Evolutionary conservation across 2,113 vertebrate species (phyloP), one percentile per base, ranked within the genome.

Genomic region (Sceloporus tristichus): DNA sequence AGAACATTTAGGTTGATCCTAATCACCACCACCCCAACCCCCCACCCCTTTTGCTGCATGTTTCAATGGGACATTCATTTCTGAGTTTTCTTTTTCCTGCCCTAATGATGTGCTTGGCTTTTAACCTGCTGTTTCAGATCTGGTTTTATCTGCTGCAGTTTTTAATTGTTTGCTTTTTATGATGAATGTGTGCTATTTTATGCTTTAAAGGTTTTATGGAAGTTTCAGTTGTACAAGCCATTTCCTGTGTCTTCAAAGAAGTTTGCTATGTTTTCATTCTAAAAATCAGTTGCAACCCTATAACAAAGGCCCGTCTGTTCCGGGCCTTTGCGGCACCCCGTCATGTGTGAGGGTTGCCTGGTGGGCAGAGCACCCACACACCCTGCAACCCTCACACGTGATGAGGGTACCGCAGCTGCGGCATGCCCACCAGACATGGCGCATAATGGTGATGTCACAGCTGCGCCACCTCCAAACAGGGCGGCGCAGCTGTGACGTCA

Each of bases 141-240:
- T 84, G n/a, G n/a, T 84, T 84, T 84, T 84, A 73, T 74, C 53
- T 38, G 54, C n/a, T 38, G 54, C n/a, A 42, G 42, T 56, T 75
- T 84, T 59, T 59, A 59, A 84, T 74, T 74, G 83, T 84, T 74
- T 84, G 83, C 53, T 59, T 84, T 56, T 56, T 34, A 74, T 84
- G 82, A 73, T 59, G 70, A 74, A 40, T 84, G 70, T 11, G 83
- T 84, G 70, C 70, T 59, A 25, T 34, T 70, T 82, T 83, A 83
- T 59, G 11, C 25, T 75, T 59, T 74, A 59, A 59, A 9, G 2
- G 23, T 74, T 84, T 73, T 75, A 56, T 74, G 74, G 83, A 56
- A 34, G 48, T 84, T 83, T 83, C 25, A 53, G 40, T 11, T 71
- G 21, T 23, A 16, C 34, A 84, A 84, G 54, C 21, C 2, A 11